A percentile compares a stretch with the other conserved stretches of the same genome.
Conservation (phyloP, 64 coral and sea anemone species). For the Porites australiensis region DNA sequence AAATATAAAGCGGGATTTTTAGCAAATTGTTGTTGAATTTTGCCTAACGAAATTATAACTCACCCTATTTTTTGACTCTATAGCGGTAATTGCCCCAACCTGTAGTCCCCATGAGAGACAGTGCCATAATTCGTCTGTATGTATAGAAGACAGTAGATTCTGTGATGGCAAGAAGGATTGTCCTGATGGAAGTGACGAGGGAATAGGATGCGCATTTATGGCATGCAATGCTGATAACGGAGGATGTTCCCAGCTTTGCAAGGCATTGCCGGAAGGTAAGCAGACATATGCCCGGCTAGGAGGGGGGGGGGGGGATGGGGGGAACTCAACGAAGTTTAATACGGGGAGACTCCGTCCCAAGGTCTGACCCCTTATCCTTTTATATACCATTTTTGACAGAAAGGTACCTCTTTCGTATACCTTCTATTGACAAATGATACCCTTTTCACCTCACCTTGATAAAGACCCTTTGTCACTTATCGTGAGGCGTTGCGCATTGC, state of each 20-base stretch:
- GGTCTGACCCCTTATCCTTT: too few relatives aligned
- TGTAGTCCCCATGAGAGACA: slow-evolving; percentile 42
- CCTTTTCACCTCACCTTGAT: too few relatives aligned
- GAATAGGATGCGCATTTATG: slow-evolving; percentile 62
- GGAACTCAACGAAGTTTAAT: too few relatives aligned
- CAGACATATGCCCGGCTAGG: neutral
- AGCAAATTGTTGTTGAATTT: neutral
- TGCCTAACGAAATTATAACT: neutral
- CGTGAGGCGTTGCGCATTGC: too few relatives aligned
- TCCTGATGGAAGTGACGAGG: slow-evolving; percentile 80
- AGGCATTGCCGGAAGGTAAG: slow-evolving; percentile 72
- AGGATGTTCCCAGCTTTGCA: slow-evolving; percentile 87
- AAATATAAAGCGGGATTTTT: too few relatives aligned
- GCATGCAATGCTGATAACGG: slow-evolving; percentile 77
- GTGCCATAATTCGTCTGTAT: slow-evolving; percentile 66
- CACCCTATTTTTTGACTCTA: neutral
- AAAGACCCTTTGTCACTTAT: too few relatives aligned
- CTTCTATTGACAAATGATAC: too few relatives aligned
- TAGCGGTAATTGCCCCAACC: neutral
- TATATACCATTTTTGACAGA: too few relatives aligned
- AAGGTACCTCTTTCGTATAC: too few relatives aligned
- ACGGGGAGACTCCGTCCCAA: too few relatives aligned
- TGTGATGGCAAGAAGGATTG: slow-evolving; percentile 85
- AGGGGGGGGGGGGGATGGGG: too few relatives aligned
- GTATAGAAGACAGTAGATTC: slow-evolving; percentile 53